phyloP scores from a whole-genome alignment of 1,140 invertebrate species.

The Triops cancriformis region DNA sequence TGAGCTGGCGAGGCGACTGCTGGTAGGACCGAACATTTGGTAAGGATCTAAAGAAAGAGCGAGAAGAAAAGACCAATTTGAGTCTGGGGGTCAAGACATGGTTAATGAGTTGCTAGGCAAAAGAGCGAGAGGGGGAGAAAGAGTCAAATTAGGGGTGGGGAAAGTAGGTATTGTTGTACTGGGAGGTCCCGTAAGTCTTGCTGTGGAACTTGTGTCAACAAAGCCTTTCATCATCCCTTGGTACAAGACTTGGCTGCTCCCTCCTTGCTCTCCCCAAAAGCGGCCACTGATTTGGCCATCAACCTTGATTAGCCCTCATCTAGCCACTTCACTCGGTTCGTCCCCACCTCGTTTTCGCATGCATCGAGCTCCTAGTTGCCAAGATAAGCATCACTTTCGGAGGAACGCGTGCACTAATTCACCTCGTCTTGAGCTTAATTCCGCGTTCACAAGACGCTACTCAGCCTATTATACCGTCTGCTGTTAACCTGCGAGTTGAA shows the following conservation, averaged over 20 bases:
- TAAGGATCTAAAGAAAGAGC: conserved; percentile 74
- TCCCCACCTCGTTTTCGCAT: neutral
- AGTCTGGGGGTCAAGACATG: conserved; percentile 11
- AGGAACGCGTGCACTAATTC: no score
- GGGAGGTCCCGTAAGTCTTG: neutral
- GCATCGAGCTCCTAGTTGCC: neutral
- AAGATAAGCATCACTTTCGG: neutral
- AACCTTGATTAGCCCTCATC: conserved; percentile 13
- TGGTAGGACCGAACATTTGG: conserved; percentile 90
- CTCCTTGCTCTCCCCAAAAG: neutral
- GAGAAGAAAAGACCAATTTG: conserved; percentile 5
- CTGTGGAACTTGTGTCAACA: conserved; percentile 11
- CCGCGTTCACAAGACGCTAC: no score
- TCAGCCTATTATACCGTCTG: no score
- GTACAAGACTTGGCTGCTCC: neutral
- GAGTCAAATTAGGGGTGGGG: neutral
- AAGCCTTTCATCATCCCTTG: conserved; percentile 8
- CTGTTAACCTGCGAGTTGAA: no score
- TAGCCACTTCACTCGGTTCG: neutral
- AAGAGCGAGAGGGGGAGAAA: conserved; percentile 20
- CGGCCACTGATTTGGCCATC: conserved; percentile 8
- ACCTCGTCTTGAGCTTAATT: no score
- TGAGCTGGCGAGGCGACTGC: conserved; percentile 84
- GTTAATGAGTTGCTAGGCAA: conserved; percentile 19
- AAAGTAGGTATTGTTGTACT: neutral